Evolutionary conservation across 1,140 invertebrate species (phyloP).

Genomic region (Patella vulgata): DNA sequence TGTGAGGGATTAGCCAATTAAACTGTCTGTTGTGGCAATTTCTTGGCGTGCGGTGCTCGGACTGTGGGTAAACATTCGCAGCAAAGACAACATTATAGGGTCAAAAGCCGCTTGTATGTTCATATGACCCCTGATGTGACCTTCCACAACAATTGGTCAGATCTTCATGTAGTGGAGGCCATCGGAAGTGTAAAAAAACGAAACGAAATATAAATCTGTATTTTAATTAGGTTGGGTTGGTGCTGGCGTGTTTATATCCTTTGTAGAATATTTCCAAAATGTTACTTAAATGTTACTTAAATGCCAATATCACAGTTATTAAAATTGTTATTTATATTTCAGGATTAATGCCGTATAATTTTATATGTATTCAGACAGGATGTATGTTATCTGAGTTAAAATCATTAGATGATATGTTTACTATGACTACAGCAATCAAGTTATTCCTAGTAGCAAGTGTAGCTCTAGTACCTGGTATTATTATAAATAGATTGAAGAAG

Average conservation of each 20-base stretch:
- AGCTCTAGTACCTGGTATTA: slow-evolving; percentile 66
- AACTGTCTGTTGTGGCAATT: no score
- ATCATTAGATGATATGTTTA: slow-evolving; percentile 72
- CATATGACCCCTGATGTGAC: no score
- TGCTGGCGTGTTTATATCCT: background rate
- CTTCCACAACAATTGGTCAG: no score
- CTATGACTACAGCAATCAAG: slow-evolving; percentile 67
- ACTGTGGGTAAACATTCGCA: background rate
- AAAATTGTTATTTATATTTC: slow-evolving; percentile 37
- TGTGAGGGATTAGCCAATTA: no score
- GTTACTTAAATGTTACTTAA: no score
- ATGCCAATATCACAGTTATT: background rate
- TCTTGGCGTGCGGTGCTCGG: no score
- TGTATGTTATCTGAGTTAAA: slow-evolving; percentile 70
- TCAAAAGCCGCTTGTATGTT: no score
- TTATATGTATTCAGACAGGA: slow-evolving; percentile 74
- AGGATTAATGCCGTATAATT: slow-evolving; percentile 77
- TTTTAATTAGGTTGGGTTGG: background rate
- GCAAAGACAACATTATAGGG: no score
- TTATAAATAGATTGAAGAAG: slow-evolving; percentile 57
- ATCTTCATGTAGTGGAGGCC: no score
- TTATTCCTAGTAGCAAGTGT: slow-evolving; percentile 69
- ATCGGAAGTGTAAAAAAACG: no score
- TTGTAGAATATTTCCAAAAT: no score
- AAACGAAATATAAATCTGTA: no score